A percentile compares a stretch with the other conserved stretches of the same genome.
Conservation (phyloP, 1,140 invertebrate species). For the Caenorhabditis remanei region DNA sequence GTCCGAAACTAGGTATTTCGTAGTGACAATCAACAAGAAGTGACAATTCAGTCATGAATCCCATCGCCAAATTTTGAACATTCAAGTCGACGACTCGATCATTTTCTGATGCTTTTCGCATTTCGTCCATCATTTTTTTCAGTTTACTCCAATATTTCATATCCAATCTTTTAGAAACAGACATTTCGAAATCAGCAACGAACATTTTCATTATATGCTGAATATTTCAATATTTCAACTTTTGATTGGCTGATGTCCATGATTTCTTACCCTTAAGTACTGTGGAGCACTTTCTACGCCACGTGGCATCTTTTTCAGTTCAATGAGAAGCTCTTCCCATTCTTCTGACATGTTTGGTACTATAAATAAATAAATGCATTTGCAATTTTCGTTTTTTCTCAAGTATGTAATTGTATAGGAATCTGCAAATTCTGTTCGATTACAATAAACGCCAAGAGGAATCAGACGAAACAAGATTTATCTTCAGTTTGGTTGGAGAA, state of each 20-base stretch:
- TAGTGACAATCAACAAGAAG: constrained; percentile 34
- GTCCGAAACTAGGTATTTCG: constrained; percentile 17
- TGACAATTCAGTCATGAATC: constrained; percentile 12
- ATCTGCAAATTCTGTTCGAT: neutral
- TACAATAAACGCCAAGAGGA: neutral
- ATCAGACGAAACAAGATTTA: neutral
- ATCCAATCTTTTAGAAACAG: constrained; percentile 2
- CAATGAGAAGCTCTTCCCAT: neutral
- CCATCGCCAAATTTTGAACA: constrained; percentile 17
- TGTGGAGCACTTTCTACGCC: constrained; percentile 7
- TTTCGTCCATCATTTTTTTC: constrained; percentile 38
- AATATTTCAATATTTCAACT: neutral
- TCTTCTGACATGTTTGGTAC: neutral
- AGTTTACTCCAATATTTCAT: constrained; percentile 26
- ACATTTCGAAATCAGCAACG: constrained; percentile 25
- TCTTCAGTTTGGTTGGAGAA: neutral
- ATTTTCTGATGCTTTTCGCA: neutral
- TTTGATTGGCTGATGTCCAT: neutral
- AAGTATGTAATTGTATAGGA: neutral
- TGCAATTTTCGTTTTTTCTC: neutral
- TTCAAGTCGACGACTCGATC: neutral
- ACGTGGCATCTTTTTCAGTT: constrained; percentile 13
- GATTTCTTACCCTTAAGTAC: neutral
- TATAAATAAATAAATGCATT: neutral
- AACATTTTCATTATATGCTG: constrained; percentile 42